Evolutionary conservation across 2,888 invertebrate species (phyloP).

Genomic region (Germaria angustata): DNA sequence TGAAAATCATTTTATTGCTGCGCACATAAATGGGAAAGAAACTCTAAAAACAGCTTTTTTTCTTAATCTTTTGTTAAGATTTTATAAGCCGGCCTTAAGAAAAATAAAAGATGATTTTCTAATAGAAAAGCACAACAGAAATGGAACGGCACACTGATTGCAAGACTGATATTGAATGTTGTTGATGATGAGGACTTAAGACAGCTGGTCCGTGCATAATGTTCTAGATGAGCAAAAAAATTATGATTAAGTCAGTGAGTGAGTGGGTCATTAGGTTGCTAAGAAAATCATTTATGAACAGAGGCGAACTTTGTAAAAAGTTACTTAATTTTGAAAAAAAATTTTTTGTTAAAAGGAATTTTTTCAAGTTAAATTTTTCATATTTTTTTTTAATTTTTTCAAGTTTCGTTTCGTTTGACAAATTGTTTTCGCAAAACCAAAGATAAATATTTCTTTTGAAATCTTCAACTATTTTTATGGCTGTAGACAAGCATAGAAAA

Average conservation of each 20-base stretch:
- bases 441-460: constrained; percentile 38
- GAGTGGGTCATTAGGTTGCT: constrained; percentile 65
- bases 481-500: not conserved
- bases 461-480: constrained; percentile 33
- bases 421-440: constrained; percentile 12
- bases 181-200: constrained; percentile 30
- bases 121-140: not conserved
- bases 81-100: constrained; percentile 25
- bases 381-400: not conserved
- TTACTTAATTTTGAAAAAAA: not conserved
- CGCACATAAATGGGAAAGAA: constrained; percentile 3
- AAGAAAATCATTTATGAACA: not conserved
- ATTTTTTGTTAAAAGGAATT: not conserved
- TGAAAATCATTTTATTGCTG: constrained; percentile 24
- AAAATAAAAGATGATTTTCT: constrained; percentile 38
- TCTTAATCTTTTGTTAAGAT: not conserved
- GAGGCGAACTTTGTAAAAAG: constrained; percentile 16
- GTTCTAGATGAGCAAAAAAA: constrained; percentile 49
- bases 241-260: constrained; percentile 54
- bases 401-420: not conserved
- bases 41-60: not conserved
- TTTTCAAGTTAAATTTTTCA: not conserved
- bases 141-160: constrained; percentile 43
- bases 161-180: constrained; percentile 45
- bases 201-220: constrained; percentile 27